These are phyloP conservation scores for Microctonus aethiopoides DNA, from an alignment of 2,888 invertebrate species.

Conservation along the genomic window DNA sequence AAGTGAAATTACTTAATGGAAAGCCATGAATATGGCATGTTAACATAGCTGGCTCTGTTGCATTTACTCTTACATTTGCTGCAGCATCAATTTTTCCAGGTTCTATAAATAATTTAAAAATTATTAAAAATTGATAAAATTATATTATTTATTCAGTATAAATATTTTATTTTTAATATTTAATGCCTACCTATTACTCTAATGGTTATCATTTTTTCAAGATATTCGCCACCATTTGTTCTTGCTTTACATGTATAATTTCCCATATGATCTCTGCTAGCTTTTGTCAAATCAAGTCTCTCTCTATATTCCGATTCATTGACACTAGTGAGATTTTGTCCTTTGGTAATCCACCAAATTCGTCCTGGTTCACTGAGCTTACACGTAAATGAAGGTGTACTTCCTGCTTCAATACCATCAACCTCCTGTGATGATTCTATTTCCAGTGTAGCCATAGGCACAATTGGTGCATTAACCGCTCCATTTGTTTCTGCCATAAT, in stretches of 20 bases:
- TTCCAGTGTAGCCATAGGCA: slow-evolving; percentile 44
- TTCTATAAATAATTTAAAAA: slow-evolving; percentile 61
- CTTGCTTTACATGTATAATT: slow-evolving; percentile 72
- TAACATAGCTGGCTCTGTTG: slow-evolving; percentile 69
- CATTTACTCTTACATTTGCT: slow-evolving; percentile 68
- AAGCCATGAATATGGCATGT: slow-evolving; percentile 73
- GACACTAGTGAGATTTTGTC: slow-evolving; percentile 69
- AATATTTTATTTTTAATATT: slow-evolving; percentile 24
- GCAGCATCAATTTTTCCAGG: slow-evolving; percentile 68
- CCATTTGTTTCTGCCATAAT: slow-evolving; percentile 16
- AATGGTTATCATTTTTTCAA: slow-evolving; percentile 58
- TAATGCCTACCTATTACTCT: slow-evolving; percentile 62
- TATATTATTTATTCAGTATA: no score
- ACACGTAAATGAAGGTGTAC: slow-evolving; percentile 69
- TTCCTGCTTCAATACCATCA: slow-evolving; percentile 61
- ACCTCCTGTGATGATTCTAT: slow-evolving; percentile 58
- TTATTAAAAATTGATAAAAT: no score
- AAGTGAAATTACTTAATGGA: slow-evolving; percentile 70
- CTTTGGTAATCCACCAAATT: slow-evolving; percentile 73
- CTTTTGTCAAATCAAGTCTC: slow-evolving; percentile 70
- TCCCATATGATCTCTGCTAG: slow-evolving; percentile 72
- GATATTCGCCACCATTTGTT: slow-evolving; percentile 61
- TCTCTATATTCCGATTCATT: slow-evolving; percentile 59
- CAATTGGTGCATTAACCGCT: neutral
- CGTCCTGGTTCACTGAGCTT: slow-evolving; percentile 68